Percentiles rank a stretch among this genome's conserved stretches.
phyloP scores from a whole-genome alignment of 2,113 vertebrate species.

The Corynorhinus townsendii region DNA sequence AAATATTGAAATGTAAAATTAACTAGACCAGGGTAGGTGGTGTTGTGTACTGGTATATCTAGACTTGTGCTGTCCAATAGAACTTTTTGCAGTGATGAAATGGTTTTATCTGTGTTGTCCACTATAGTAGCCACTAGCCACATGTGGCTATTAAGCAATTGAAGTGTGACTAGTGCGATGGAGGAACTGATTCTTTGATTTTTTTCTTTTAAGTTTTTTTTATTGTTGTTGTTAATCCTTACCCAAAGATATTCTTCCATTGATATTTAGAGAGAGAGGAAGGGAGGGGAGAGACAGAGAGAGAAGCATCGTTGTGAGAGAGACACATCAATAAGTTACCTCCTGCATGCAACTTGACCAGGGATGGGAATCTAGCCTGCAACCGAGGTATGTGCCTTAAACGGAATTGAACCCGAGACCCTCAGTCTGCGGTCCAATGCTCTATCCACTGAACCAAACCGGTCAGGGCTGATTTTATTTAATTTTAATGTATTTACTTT shows the following conservation, averaged over 20 bases:
- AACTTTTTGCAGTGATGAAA: neutral
- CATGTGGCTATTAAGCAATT: neutral
- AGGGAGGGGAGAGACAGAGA: too few species aligned
- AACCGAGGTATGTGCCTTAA: too few species aligned
- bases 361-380: too few species aligned
- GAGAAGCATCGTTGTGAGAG: too few species aligned
- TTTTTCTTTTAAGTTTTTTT: neutral
- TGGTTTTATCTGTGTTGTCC: neutral
- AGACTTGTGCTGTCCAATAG: neutral
- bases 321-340: too few species aligned
- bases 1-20: neutral
- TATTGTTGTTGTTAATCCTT: too few species aligned
- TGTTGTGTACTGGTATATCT: neutral
- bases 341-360: too few species aligned
- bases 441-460: too few species aligned
- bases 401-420: too few species aligned
- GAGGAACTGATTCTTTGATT: neutral
- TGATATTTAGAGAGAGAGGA: too few species aligned
- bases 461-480: neutral
- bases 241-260: too few species aligned
- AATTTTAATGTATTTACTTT: constrained; percentile 15
- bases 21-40: neutral
- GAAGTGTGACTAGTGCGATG: neutral
- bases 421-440: too few species aligned
- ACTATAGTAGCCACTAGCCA: neutral